phyloP scores from a whole-genome alignment of 2,888 invertebrate genomes.

The Uloborus plumipes region DNA sequence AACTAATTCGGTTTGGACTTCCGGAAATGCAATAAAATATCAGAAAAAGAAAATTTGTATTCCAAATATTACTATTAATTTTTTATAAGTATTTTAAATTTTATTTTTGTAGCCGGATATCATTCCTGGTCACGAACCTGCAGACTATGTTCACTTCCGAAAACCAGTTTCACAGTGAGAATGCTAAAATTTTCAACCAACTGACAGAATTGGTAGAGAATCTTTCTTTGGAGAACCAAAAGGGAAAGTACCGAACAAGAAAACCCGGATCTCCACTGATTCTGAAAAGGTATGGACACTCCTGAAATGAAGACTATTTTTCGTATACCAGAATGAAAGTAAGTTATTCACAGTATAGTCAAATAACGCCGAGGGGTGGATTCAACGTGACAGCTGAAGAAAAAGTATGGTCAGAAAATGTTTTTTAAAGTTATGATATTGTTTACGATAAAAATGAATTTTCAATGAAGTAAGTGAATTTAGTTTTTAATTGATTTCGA shows the following conservation, averaged over 20 bases:
- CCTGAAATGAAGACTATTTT: not conserved
- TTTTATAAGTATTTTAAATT: constrained; percentile 3
- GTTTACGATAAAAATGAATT: too few relatives aligned
- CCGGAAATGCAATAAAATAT: not conserved
- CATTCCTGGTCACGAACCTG: constrained; percentile 94
- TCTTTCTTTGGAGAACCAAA: constrained; percentile 89
- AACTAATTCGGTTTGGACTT: too few relatives aligned
- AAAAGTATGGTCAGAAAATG: too few relatives aligned
- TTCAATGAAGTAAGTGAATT: too few relatives aligned
- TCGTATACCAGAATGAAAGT: not conserved
- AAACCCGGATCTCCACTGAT: constrained; percentile 60
- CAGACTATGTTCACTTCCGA: constrained; percentile 94
- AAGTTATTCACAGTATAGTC: not conserved
- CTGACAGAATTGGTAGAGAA: constrained; percentile 92
- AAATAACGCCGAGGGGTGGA: too few relatives aligned
- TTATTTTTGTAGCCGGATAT: constrained; percentile 77
- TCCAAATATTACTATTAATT: not conserved
- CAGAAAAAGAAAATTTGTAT: not conserved
- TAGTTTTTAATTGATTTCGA: too few relatives aligned
- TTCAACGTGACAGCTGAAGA: too few relatives aligned
- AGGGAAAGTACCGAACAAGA: constrained; percentile 79
- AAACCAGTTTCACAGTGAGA: constrained; percentile 93
- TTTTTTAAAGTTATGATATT: too few relatives aligned
- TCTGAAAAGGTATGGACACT: constrained; percentile 34
- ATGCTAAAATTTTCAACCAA: constrained; percentile 88